These are phyloP conservation scores for Oncorhynchus mykiss DNA, from an alignment of 2,113 vertebrate genomes.

Conservation along the genomic window DNA sequence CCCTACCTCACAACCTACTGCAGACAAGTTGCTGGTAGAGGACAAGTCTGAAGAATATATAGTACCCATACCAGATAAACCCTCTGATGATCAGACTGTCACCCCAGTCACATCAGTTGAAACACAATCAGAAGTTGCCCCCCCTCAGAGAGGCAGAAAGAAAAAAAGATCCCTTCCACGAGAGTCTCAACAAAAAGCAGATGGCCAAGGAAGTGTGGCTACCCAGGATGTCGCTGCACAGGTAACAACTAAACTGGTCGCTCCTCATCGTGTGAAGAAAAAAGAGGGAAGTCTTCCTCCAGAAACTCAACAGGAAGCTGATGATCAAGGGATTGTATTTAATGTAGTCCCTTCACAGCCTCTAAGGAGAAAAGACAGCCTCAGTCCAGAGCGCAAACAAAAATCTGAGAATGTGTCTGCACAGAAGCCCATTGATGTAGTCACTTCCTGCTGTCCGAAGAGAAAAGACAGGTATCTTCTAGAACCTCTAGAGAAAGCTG, in stretches of 20 bases:
- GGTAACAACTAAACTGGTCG: background rate
- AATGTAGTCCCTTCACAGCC: slow-evolving; percentile 9
- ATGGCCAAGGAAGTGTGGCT: slow-evolving; percentile 4
- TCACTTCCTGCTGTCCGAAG: too few species aligned
- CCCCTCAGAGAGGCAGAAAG: slow-evolving; percentile 37
- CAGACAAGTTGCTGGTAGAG: slow-evolving; percentile 8
- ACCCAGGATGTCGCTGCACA: background rate
- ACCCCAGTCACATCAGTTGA: slow-evolving; percentile 5
- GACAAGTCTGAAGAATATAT: slow-evolving; percentile 4
- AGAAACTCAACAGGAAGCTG: slow-evolving; percentile 23
- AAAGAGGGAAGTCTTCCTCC: slow-evolving; percentile 1
- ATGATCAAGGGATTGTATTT: slow-evolving; percentile 10
- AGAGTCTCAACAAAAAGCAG: slow-evolving; percentile 16
- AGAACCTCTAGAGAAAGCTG: background rate
- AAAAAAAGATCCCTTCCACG: slow-evolving; percentile 3
- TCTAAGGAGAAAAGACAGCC: slow-evolving; percentile 5
- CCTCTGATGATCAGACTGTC: slow-evolving; percentile 13
- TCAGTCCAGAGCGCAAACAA: background rate
- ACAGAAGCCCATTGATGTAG: background rate
- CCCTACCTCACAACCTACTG: slow-evolving; percentile 27
- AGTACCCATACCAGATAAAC: slow-evolving; percentile 16
- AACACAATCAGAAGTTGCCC: slow-evolving; percentile 4
- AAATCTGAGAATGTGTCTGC: background rate
- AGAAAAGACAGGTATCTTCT: background rate
- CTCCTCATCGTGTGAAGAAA: too few species aligned